Evolutionary conservation across 2,797 vertebrate species (phyloP).

Genomic region (Delichon dasypus): DNA sequence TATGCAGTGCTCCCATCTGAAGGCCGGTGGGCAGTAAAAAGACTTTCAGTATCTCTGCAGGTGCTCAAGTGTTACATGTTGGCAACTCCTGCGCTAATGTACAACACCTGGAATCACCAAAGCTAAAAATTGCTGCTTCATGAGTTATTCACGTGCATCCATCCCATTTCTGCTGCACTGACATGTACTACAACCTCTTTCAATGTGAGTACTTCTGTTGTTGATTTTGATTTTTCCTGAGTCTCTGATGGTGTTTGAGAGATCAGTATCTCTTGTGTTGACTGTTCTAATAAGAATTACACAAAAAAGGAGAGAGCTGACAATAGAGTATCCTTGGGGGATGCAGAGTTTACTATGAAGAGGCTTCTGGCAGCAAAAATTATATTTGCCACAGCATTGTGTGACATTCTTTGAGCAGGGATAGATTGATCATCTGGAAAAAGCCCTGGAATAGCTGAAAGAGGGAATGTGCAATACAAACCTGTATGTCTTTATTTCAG

Average conservation of each 20-base stretch:
- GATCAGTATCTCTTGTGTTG: not conserved
- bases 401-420: not conserved
- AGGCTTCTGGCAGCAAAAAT: not conserved
- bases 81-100: not conserved
- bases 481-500: not conserved
- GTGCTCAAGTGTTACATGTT: not conserved
- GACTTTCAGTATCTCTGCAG: not conserved
- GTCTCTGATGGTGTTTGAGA: not conserved
- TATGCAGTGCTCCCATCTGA: not conserved
- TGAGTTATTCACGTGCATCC: not conserved
- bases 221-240: not conserved
- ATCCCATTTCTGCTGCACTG: not conserved
- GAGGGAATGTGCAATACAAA: not conserved
- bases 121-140: not conserved
- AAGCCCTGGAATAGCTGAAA: not conserved
- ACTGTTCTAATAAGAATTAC: not conserved
- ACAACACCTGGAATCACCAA: not conserved
- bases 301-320: not conserved
- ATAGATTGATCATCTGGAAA: not conserved
- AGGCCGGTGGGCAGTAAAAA: not conserved
- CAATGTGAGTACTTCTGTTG: not conserved
- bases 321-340: not conserved
- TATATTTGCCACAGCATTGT: not conserved
- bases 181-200: not conserved
- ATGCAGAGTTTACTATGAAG: not conserved